Evolutionary conservation across 2,797 vertebrate species (phyloP), one percentile per base, ranked within the genome.

Genomic region (Anguilla anguilla): DNA sequence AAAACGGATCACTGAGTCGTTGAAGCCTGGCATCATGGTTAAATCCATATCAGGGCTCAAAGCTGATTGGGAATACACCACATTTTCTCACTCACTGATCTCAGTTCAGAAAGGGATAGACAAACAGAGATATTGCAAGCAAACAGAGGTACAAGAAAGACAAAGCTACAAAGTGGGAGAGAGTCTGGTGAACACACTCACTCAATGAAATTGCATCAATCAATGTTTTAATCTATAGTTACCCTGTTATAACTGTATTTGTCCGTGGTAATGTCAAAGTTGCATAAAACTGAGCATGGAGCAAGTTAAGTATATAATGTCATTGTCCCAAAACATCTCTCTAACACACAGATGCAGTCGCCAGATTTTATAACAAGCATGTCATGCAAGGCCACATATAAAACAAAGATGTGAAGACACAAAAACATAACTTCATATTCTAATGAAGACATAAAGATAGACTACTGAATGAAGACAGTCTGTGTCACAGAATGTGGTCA

Each of bases 61-160:
- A 59, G 15, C 92, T 92, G 69, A 88, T 35, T 15, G 35, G 55
- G 10, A 86, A n/a, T n/a, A 72, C 69, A 84, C 35, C 17, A 85
- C 43, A 53, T 10, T 25, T 22, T 22, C 61, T 64, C 61, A 64
- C 19, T 22, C 61, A 64, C 25, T 64, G 61, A 28, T 6, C 64
- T 69, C 64, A 69, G n/a, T 28, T 69, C n/a, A 69, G 3, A 59
- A 15, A 17, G 57, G 15, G 15, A 59, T 59, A 59, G 17, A 15
- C 64, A n/a, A 69, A 69, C n/a, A n/a, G 64, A 69, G n/a, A 69
- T 69, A 17, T 64, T 64, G 10, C 64, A n/a, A 69, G 19, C n/a
- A 69, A 6, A 69, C 31, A 46, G 0, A 39, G 10, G 31, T 11
- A 39, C 15, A 31, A 69, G 9, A 25, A 39, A 35, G 31, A 43